Base-by-base conservation (phyloP, 2,888 invertebrate genomes). In the Tipula helvola region DNA sequence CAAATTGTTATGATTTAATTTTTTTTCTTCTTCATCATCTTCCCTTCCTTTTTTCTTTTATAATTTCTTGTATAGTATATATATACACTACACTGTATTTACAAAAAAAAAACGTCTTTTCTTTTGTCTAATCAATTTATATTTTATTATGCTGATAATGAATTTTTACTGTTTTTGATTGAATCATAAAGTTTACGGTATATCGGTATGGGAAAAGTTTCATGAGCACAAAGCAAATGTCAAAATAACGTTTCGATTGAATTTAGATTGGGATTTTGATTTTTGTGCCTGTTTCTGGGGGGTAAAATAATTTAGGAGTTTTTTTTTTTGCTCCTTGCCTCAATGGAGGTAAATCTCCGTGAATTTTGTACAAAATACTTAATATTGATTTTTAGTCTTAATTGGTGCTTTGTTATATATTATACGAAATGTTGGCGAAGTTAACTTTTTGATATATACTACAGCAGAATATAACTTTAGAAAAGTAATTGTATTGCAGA, bases 111-210 rank as follows among this genome's bases (percentile, higher is more conserved):
- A 28, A 71, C 71, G 28, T 10, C 71, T 71, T 71, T 71, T 71
- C 28, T 71, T 71, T 71, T 71, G 71, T 71, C 71, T 71, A 71
- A 71, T 71, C 71, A 71, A 71, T 71, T 71, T 71, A 71, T 71
- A 71, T 71, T 28, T 71, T 71, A 71, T 71, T 71, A 71, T 71
- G 71, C 71, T 71, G 71, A 71, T 71, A 71, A 71, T 71, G 71
- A 71, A 71, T 71, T 71, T 71, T 71, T 71, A 71, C 71, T 71
- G 71, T 71, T 71, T 71, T 71, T 71, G 71, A 71, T 71, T 71
- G 71, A 71, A 71, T 71, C 71, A 71, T 71, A 71, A 71, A 71
- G 71, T 71, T 71, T 71, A 71, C 71, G 71, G 28, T 71, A 28
- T 28, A 28, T 28, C 28, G 71, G 71, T 71, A 71, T 71, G 12